A percentile compares a stretch with the other conserved stretches of the same genome.
These are phyloP conservation scores for Aleiodes sp. DNA, from an alignment of 1,140 invertebrate genomes.

Conservation along the genomic window DNA sequence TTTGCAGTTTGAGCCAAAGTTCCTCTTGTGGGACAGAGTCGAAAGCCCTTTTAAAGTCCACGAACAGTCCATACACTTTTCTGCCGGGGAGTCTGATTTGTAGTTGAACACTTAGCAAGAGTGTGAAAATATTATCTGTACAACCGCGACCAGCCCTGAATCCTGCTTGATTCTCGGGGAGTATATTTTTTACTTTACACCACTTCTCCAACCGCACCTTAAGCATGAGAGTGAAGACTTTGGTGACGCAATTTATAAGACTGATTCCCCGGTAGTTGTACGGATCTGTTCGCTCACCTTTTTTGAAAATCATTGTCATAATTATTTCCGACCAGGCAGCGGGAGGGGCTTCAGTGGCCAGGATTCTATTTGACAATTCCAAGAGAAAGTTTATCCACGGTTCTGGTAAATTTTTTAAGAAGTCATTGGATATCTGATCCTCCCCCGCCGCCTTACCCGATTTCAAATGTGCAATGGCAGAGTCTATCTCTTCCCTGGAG, in stretches of 20 bases:
- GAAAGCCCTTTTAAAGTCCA: constrained; percentile 30
- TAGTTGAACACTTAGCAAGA: constrained; percentile 34
- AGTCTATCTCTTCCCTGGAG: neutral
- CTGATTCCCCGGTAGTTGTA: constrained; percentile 45
- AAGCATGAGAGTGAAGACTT: constrained; percentile 41
- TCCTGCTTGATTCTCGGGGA: constrained; percentile 44
- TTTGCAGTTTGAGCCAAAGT: constrained; percentile 16
- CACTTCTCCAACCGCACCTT: constrained; percentile 27
- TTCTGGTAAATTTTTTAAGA: constrained; percentile 22
- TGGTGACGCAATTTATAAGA: constrained; percentile 36
- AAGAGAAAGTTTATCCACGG: constrained; percentile 22
- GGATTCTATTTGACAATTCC: constrained; percentile 30
- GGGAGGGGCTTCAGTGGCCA: neutral
- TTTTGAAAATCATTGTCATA: constrained; percentile 37
- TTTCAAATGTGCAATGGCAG: constrained; percentile 13
- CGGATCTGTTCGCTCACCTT: constrained; percentile 37
- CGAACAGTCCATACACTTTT: constrained; percentile 26
- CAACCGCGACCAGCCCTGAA: constrained; percentile 38
- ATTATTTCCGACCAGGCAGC: constrained; percentile 23
- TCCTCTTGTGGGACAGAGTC: constrained; percentile 28
- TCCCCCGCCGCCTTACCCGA: constrained; percentile 32
- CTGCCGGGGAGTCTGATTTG: constrained; percentile 15
- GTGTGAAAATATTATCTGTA: constrained; percentile 41
- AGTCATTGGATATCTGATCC: constrained; percentile 34
- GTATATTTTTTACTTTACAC: constrained; percentile 30